Percentiles rank a stretch among this genome's conserved stretches.
Evolutionary conservation across 1,140 invertebrate genomes (phyloP).

Genomic region (Pissodes strobi): DNA sequence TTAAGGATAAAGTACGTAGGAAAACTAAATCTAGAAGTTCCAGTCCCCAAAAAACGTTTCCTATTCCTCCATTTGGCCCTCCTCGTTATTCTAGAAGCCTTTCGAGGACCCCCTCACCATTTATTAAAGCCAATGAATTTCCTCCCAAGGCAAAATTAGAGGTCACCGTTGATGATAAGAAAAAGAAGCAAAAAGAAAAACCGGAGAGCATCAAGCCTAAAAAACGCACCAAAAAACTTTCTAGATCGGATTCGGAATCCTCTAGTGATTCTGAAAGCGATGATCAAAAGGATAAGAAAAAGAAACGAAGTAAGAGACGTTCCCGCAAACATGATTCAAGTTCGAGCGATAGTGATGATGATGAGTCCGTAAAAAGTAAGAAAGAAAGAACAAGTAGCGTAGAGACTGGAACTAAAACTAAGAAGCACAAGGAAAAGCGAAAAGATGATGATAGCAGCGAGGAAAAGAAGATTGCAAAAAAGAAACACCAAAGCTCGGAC

Average conservation of each 20-base stretch:
- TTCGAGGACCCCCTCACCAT: slow-evolving; percentile 78
- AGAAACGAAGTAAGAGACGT: slow-evolving; percentile 51
- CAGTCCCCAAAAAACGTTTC: slow-evolving; percentile 46
- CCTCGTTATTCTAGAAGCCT: slow-evolving; percentile 68
- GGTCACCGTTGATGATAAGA: slow-evolving; percentile 56
- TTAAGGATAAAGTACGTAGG: slow-evolving; percentile 43
- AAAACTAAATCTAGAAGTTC: slow-evolving; percentile 50
- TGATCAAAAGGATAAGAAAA: slow-evolving; percentile 57
- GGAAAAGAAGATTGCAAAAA: slow-evolving; percentile 56
- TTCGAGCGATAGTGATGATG: slow-evolving; percentile 54
- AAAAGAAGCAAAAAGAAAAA: slow-evolving; percentile 58
- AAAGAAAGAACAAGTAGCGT: slow-evolving; percentile 41
- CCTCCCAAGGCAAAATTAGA: slow-evolving; percentile 60
- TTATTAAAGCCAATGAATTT: slow-evolving; percentile 77
- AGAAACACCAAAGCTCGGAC: slow-evolving; percentile 54
- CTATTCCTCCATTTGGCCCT: slow-evolving; percentile 50
- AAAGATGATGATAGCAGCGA: slow-evolving; percentile 55
- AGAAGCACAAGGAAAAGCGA: slow-evolving; percentile 49
- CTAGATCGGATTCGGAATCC: slow-evolving; percentile 49
- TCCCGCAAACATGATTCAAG: slow-evolving; percentile 53
- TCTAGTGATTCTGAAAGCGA: slow-evolving; percentile 59
- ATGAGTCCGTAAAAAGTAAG: slow-evolving; percentile 42
- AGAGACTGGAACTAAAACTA: slow-evolving; percentile 27
- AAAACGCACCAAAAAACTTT: slow-evolving; percentile 39
- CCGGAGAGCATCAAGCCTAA: slow-evolving; percentile 44